A percentile compares a stretch with the other conserved stretches of the same genome.
Conservation (phyloP, 1,140 invertebrate species). For the Nephila pilipes region DNA sequence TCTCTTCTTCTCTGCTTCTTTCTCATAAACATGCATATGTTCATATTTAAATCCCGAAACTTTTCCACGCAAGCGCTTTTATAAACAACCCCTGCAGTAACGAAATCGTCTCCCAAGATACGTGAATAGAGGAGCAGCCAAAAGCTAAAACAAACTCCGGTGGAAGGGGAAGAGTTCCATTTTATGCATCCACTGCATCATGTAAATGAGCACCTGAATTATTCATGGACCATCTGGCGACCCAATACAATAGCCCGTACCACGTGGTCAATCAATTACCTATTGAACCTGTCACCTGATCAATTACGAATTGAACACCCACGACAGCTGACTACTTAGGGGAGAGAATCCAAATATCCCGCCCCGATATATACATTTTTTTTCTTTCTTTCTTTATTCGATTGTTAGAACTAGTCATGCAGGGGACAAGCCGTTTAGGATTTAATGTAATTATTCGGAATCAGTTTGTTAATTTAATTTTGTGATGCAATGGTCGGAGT, state of each 20-base stretch:
- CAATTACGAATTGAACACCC: conserved; percentile 77
- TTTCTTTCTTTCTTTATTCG: conserved; percentile 3
- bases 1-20: not conserved
- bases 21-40: not conserved
- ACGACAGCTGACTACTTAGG: conserved; percentile 70
- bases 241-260: conserved; percentile 45
- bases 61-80: not conserved
- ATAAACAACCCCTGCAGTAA: not conserved
- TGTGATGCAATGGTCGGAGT: too few relatives aligned
- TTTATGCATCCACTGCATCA: conserved; percentile 48
- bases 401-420: not conserved
- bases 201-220: conserved; percentile 74
- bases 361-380: not conserved
- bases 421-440: not conserved
- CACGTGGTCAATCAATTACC: conserved; percentile 77
- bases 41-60: not conserved
- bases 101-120: conserved; percentile 10
- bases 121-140: conserved; percentile 28
- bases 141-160: conserved; percentile 15
- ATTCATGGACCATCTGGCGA: conserved; percentile 74
- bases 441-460: not conserved
- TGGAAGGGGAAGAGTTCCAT: conserved; percentile 10
- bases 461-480: not conserved
- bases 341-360: not conserved
- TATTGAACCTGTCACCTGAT: conserved; percentile 77